These are phyloP conservation scores for Myzus persicae DNA, from an alignment of 1,140 invertebrate species.

Conservation along the genomic window DNA sequence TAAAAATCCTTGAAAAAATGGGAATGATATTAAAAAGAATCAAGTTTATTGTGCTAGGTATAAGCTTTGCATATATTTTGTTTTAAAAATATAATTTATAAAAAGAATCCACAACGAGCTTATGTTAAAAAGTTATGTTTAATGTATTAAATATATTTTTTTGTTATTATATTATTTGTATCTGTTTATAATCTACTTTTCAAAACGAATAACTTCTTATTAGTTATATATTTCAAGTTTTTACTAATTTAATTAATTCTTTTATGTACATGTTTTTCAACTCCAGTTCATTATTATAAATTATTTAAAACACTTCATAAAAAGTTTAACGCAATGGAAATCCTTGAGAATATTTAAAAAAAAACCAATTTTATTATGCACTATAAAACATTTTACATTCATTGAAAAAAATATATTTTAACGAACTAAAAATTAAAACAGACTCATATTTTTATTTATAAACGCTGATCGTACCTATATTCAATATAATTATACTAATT, in stretches of 20 bases:
- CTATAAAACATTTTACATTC: neutral
- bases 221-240: neutral
- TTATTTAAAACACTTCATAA: neutral
- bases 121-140: neutral
- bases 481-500: neutral
- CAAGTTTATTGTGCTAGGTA: neutral
- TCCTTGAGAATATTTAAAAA: neutral
- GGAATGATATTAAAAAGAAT: neutral
- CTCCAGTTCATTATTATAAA: neutral
- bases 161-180: too few species aligned
- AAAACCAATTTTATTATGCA: neutral
- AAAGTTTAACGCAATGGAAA: neutral
- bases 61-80: neutral
- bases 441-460: neutral
- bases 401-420: neutral
- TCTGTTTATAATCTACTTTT: neutral
- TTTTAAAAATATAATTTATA: neutral
- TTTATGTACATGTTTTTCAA: neutral
- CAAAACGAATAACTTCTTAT: neutral
- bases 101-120: neutral
- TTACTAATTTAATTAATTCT: neutral
- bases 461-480: neutral
- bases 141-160: neutral
- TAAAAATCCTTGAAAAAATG: neutral
- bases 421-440: neutral